Evolutionary conservation across 1,140 invertebrate genomes (phyloP).

Genomic region (Caenorhabditis inopinata): DNA sequence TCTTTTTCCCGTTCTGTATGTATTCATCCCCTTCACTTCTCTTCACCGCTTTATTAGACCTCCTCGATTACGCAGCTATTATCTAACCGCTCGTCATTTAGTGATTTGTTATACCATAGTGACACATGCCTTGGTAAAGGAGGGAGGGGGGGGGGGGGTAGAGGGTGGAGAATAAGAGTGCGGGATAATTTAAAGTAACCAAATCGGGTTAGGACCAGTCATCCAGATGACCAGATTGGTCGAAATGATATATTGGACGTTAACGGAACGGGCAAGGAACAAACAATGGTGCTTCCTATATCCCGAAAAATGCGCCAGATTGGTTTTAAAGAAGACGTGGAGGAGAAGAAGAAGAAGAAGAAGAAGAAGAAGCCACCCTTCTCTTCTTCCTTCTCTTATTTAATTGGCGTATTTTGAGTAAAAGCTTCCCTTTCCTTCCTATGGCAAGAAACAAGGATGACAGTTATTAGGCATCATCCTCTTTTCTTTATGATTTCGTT

Average conservation of each 20-base stretch:
- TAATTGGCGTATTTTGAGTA: slow-evolving; percentile 31
- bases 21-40: neutral
- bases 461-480: slow-evolving; percentile 11
- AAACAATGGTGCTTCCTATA: neutral
- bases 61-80: neutral
- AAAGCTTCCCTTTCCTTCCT: neutral
- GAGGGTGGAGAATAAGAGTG: too few relatives aligned
- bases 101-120: slow-evolving; percentile 4
- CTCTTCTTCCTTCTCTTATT: neutral
- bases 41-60: neutral
- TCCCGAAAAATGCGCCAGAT: slow-evolving; percentile 21
- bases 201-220: neutral
- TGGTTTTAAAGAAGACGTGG: neutral
- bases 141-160: too few relatives aligned
- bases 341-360: neutral
- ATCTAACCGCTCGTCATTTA: neutral
- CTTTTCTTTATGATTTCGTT: neutral
- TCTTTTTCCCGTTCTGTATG: neutral
- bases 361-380: neutral
- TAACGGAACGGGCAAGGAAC: neutral
- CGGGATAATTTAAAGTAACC: slow-evolving; percentile 1
- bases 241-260: slow-evolving; percentile 13
- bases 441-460: neutral
- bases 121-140: slow-evolving; percentile 3
- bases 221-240: slow-evolving; percentile 27